These are phyloP conservation scores for Nomada lathburiana DNA, from an alignment of 2,888 invertebrate species.

Conservation along the genomic window DNA sequence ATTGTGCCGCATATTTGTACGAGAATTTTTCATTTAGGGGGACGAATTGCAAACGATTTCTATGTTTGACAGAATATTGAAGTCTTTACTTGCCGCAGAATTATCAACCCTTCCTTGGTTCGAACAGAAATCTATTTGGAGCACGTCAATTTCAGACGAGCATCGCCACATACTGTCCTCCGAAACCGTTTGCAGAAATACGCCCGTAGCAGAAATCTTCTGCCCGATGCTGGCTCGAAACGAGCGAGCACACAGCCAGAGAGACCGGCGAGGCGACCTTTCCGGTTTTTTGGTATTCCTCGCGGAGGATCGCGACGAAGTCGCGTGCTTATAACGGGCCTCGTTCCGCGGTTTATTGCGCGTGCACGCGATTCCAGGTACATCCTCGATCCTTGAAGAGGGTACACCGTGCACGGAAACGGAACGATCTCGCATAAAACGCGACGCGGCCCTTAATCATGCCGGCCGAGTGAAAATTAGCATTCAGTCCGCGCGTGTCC, in stretches of 20 bases:
- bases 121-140: too few relatives aligned
- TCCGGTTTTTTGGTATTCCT: constrained; percentile 55
- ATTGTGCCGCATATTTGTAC: too few relatives aligned
- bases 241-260: neutral
- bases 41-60: too few relatives aligned
- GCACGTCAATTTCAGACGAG: neutral
- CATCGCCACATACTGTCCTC: too few relatives aligned
- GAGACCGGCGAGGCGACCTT: constrained; percentile 29
- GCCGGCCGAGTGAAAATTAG: constrained; percentile 77
- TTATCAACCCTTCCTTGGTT: too few relatives aligned
- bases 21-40: too few relatives aligned
- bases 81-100: too few relatives aligned
- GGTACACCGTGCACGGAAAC: constrained; percentile 25
- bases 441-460: constrained; percentile 68
- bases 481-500: constrained; percentile 77
- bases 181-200: neutral
- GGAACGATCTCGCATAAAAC: constrained; percentile 42
- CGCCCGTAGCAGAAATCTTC: neutral
- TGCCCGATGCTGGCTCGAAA: neutral
- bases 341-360: constrained; percentile 42
- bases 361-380: constrained; percentile 39
- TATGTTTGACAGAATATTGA: too few relatives aligned
- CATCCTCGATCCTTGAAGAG: constrained; percentile 6
- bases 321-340: constrained; percentile 58
- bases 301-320: constrained; percentile 23